These are phyloP conservation scores for Hydropsyche betteni DNA, from an alignment of 2,888 invertebrate species.

Conservation along the genomic window DNA sequence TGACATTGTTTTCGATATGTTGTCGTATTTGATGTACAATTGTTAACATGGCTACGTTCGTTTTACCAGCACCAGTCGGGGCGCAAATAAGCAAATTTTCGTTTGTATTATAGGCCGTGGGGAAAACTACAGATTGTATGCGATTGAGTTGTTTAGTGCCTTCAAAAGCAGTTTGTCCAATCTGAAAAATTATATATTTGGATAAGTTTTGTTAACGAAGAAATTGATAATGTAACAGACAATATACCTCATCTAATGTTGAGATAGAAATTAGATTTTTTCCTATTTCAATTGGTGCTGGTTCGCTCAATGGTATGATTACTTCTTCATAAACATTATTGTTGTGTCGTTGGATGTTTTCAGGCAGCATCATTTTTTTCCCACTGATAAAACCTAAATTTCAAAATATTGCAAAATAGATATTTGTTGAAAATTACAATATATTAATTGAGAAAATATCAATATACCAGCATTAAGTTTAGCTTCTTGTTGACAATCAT, in stretches of 20 bases:
- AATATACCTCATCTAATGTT: conserved; percentile 70
- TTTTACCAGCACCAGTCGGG: conserved; percentile 99
- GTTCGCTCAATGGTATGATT: conserved; percentile 76
- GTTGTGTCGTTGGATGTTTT: conserved; percentile 77
- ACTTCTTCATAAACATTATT: conserved; percentile 86
- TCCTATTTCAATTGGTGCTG: conserved; percentile 69
- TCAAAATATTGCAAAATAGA: conserved; percentile 49
- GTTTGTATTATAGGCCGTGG: conserved; percentile 94
- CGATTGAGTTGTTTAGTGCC: conserved; percentile 88
- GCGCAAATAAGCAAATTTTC: conserved; percentile 98
- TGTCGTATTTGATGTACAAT: conserved; percentile 91
- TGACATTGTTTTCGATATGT: conserved; percentile 81
- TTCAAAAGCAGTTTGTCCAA: conserved; percentile 89
- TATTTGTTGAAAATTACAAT: conserved; percentile 50
- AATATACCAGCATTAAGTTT: conserved; percentile 69
- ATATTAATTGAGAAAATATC: conserved; percentile 47
- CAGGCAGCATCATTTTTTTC: conserved; percentile 80
- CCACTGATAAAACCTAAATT: conserved; percentile 79
- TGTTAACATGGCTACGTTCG: conserved; percentile 94
- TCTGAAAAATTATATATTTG: conserved; percentile 63
- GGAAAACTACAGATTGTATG: conserved; percentile 96
- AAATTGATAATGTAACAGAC: conserved; percentile 45
- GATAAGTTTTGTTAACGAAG: neutral
- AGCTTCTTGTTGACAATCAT: conserved; percentile 78
- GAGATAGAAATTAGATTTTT: conserved; percentile 71